Evolutionary conservation across 2,797 vertebrate genomes (phyloP), one percentile per base, ranked within the genome.

Genomic region (Diceros bicornis): DNA sequence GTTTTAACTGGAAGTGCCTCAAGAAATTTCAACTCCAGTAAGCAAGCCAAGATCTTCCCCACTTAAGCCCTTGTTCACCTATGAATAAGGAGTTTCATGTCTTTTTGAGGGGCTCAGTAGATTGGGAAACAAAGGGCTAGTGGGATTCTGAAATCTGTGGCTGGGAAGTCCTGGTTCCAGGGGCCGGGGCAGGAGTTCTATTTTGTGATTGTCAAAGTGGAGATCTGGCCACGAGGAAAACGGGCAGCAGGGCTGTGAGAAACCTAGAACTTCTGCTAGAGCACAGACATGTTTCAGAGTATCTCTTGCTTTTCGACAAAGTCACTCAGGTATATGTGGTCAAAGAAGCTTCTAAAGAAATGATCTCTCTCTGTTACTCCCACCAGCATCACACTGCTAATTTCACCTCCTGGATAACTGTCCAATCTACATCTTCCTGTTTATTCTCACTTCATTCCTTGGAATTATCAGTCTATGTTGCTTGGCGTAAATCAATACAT

Each of bases 81-180:
- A 4, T 29, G 16, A 84, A 34, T 29, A 55, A 34, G 21, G 25
- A 25, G 7, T 7, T 57, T 75, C 9, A 9, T 47, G 52, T 5
- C 13, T 41, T 21, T n/a, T 1, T 29, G 21, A 64, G 0, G 0
- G 16, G 7, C 0, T 1, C 18, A 2, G 10, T 3, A 57, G 37
- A 12, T n/a, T n/a, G 47, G 1, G 7, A 41, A 34, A 64, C 41
- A 13, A 20, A 72, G 34, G 9, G 21, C 20, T 17, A 10, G 9
- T 18, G 1, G 8, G 2, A 12, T 61, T 69, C 62, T 69, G 41
- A 18, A 57, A 4, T 20, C 11, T 0, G 2, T 32, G 41, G 32
- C 37, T 12, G 6, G 6, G 12, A n/a, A 57, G n/a, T 17, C 34
- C 47, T 5, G 44, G 3, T 25, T 62, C 3, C 23, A 34, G n/a